A percentile compares a stretch with the other conserved stretches of the same genome.
phyloP scores from a whole-genome alignment of 1,140 invertebrate genomes.

The Caerostris darwini region DNA sequence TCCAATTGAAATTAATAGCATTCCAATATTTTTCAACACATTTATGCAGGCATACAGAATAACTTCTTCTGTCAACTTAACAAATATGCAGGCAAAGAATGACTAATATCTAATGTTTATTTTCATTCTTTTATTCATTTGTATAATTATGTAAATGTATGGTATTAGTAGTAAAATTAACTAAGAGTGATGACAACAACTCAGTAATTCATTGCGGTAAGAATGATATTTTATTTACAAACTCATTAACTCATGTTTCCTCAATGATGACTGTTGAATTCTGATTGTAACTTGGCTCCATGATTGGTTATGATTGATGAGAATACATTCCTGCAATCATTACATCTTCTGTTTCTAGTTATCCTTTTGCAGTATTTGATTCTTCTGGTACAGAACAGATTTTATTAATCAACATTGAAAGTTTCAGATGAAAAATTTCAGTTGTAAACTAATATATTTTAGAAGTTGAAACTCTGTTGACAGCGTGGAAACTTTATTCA shows the following conservation, averaged over 20 bases:
- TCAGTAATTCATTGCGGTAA: neutral
- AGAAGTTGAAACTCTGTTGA: no score
- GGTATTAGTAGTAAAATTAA: neutral
- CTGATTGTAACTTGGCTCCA: neutral
- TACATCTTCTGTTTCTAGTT: neutral
- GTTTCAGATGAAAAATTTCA: neutral
- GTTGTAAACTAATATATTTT: no score
- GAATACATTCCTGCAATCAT: neutral
- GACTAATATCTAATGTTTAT: no score
- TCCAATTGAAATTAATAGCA: no score
- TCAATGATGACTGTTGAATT: conserved; percentile 50
- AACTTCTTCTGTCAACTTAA: no score
- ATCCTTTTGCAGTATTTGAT: neutral
- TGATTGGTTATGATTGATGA: conserved; percentile 60
- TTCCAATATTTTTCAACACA: no score
- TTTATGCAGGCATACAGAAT: no score
- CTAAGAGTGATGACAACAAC: neutral
- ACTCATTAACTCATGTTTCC: conserved; percentile 48
- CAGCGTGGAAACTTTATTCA: no score
- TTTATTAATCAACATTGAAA: neutral
- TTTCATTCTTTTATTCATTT: neutral
- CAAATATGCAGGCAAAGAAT: no score
- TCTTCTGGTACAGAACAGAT: neutral
- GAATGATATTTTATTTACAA: conserved; percentile 64
- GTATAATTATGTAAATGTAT: neutral